Percentiles rank a stretch among this genome's conserved stretches.
Conservation (phyloP, 2,113 vertebrate species). For the Perca flavescens region DNA sequence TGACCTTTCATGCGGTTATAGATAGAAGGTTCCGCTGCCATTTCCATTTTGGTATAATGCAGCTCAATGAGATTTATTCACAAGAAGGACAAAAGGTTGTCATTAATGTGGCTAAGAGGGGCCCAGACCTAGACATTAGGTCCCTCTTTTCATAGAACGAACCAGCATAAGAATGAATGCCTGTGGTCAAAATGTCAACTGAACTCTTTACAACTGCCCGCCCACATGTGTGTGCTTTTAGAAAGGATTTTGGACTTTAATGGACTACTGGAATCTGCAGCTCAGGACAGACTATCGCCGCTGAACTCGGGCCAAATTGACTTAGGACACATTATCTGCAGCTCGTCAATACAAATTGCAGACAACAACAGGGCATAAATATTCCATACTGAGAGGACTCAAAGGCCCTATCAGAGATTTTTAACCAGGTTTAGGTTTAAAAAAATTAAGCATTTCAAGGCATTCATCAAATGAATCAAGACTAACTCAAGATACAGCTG, state of each 20-base stretch:
- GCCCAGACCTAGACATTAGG: background rate
- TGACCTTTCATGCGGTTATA: slow-evolving; percentile 18
- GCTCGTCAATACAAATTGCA: slow-evolving; percentile 70
- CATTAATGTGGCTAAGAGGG: background rate
- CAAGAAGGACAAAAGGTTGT: slow-evolving; percentile 6
- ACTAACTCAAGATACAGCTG: background rate
- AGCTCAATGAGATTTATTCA: slow-evolving; percentile 7
- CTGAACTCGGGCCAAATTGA: slow-evolving; percentile 70
- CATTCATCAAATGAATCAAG: background rate
- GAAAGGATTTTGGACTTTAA: slow-evolving; percentile 65
- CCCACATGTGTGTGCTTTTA: slow-evolving; percentile 37
- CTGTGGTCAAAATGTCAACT: slow-evolving; percentile 25
- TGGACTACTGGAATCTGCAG: slow-evolving; percentile 58
- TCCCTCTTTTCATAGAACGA: background rate
- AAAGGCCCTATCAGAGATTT: background rate
- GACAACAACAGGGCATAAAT: slow-evolving; percentile 43
- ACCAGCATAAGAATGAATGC: background rate
- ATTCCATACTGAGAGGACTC: slow-evolving; percentile 26
- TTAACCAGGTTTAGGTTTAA: background rate
- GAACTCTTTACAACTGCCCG: slow-evolving; percentile 1
- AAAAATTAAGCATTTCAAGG: background rate
- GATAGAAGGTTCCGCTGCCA: background rate
- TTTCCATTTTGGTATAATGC: background rate
- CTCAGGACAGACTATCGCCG: slow-evolving; percentile 40
- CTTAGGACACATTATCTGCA: slow-evolving; percentile 67